phyloP scores from a whole-genome alignment of 1,140 invertebrate species.

The Lethrus apterus region DNA sequence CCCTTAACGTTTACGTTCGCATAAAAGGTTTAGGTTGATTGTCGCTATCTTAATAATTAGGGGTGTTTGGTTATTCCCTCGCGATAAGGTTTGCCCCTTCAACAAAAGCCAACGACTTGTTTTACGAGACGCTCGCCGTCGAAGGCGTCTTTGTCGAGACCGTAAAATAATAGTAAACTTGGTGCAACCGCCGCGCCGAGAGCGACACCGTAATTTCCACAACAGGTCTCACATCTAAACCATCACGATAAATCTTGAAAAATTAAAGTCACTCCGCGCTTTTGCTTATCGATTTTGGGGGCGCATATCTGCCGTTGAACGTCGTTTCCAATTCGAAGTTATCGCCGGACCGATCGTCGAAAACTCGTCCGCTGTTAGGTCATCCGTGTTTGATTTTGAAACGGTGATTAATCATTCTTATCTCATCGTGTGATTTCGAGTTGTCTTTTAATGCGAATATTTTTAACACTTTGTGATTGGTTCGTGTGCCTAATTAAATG shows the following conservation, averaged over 20 bases:
- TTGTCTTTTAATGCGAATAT: too few species aligned
- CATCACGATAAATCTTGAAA: not conserved
- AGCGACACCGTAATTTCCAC: conserved; percentile 16
- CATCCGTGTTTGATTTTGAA: conserved; percentile 6
- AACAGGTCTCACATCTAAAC: conserved; percentile 10
- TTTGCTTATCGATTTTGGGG: not conserved
- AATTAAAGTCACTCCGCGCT: not conserved
- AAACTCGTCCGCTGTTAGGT: conserved; percentile 10
- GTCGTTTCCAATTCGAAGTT: conserved; percentile 3
- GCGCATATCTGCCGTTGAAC: conserved; percentile 5
- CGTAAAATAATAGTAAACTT: conserved; percentile 30
- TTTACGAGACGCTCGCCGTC: conserved; percentile 21
- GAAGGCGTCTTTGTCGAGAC: conserved; percentile 21
- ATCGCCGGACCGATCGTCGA: conserved; percentile 6
- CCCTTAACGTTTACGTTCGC: conserved; percentile 20
- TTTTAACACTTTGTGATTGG: too few species aligned
- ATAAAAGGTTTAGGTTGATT: conserved; percentile 27
- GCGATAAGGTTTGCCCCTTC: conserved; percentile 17
- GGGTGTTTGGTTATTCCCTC: conserved; percentile 23
- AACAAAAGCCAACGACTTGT: conserved; percentile 20
- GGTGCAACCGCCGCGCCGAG: conserved; percentile 76
- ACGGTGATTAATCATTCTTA: conserved; percentile 11
- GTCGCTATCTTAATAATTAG: conserved; percentile 27
- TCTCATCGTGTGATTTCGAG: conserved; percentile 9
- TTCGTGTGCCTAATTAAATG: conserved; percentile 6